Conservation (phyloP, 2,113 vertebrate species). For the sheep (Ovis aries) region DNA sequence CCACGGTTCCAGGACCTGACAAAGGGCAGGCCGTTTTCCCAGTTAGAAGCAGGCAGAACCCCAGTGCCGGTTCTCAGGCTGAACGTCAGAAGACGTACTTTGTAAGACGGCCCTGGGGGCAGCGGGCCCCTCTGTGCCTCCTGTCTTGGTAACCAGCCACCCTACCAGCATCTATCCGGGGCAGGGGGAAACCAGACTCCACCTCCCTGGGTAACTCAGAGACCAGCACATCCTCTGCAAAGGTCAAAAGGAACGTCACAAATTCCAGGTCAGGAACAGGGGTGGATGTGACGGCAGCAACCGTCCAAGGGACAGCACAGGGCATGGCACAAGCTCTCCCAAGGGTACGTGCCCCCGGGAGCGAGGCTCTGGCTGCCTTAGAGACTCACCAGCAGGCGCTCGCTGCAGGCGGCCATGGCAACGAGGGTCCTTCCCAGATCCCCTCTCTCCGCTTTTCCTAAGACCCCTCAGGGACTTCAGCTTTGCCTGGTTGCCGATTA, state of each 20-base stretch:
- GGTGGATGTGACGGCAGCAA: fast-evolving
- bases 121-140: background rate
- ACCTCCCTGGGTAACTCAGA: background rate
- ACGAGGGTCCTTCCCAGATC: background rate
- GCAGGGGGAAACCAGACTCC: fast-evolving
- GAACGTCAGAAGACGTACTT: background rate
- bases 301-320: background rate
- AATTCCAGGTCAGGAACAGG: background rate
- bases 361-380: fast-evolving
- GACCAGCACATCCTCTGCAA: background rate
- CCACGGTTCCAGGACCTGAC: background rate
- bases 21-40: background rate
- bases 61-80: background rate
- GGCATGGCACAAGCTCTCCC: fast-evolving
- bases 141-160: fast-evolving
- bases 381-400: fast-evolving
- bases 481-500: background rate
- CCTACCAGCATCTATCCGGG: fast-evolving
- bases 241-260: background rate
- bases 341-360: fast-evolving
- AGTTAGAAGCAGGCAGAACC: background rate
- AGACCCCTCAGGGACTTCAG: background rate
- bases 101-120: too few relatives aligned
- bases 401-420: fast-evolving
- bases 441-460: too few relatives aligned